Conservation (phyloP, 2,113 vertebrate species). For the Zeus faber region DNA sequence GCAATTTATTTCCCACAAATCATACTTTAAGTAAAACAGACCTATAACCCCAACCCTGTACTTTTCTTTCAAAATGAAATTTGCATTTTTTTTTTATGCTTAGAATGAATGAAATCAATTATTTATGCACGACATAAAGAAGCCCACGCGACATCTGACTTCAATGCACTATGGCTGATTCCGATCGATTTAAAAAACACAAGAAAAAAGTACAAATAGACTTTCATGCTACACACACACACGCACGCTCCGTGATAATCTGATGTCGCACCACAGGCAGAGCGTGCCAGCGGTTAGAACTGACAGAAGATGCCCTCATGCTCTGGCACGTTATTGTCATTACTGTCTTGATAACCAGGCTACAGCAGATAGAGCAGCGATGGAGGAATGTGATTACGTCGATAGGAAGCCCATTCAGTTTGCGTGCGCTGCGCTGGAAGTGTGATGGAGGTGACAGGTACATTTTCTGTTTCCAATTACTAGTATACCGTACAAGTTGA, state of each 20-base stretch:
- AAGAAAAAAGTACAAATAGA: too few relatives aligned
- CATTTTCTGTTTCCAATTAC: too few relatives aligned
- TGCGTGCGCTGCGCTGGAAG: conserved; percentile 20
- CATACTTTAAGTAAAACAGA: conserved; percentile 34
- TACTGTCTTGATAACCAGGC: conserved; percentile 47
- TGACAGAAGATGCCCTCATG: conserved; percentile 50
- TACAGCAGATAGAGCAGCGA: conserved; percentile 33
- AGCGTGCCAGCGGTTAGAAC: conserved; percentile 53
- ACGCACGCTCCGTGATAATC: background rate
- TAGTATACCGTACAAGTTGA: too few relatives aligned
- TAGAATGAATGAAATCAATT: too few relatives aligned
- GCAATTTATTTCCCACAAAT: too few relatives aligned
- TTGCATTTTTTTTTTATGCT: too few relatives aligned
- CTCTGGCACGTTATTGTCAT: conserved; percentile 59
- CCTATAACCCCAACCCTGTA: conserved; percentile 2
- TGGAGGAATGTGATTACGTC: conserved; percentile 46
- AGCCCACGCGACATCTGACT: too few relatives aligned
- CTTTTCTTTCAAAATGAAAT: too few relatives aligned
- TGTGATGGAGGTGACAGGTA: conserved; percentile 41
- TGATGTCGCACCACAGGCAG: conserved; percentile 29
- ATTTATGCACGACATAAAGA: too few relatives aligned
- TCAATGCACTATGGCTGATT: too few relatives aligned
- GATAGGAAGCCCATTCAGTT: conserved; percentile 14
- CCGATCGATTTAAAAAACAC: background rate
- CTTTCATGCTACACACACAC: background rate